phyloP scores from a whole-genome alignment of 1,140 invertebrate genomes.

The Ephestia elutella region DNA sequence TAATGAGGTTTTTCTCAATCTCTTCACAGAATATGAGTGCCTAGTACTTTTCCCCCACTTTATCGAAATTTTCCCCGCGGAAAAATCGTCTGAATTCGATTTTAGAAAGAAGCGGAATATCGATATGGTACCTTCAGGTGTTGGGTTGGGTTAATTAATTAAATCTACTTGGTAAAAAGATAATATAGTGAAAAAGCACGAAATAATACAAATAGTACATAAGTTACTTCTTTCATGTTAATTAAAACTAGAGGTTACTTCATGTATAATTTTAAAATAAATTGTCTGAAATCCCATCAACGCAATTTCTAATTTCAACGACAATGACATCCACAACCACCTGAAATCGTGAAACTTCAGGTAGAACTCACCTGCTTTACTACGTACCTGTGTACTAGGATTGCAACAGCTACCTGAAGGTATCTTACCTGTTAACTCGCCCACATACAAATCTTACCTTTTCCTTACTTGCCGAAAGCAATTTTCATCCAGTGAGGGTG shows the following conservation, averaged over 20 bases:
- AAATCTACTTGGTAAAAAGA: no score
- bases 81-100: constrained; percentile 11
- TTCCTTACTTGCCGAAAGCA: constrained; percentile 10
- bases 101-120: not conserved
- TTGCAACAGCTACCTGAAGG: constrained; percentile 30
- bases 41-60: constrained; percentile 45
- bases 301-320: not conserved
- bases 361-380: constrained; percentile 47
- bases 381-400: constrained; percentile 50
- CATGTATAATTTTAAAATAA: no score
- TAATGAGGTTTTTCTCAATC: constrained; percentile 7
- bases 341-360: constrained; percentile 27
- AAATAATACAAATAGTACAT: no score
- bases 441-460: constrained; percentile 8
- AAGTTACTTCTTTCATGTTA: no score
- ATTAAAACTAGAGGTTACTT: no score
- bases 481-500: not conserved
- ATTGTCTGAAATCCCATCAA: no score
- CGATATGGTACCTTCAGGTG: not conserved
- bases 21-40: constrained; percentile 22
- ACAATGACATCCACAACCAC: constrained; percentile 2
- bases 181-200: no score
- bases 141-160: no score
- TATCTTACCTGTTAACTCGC: constrained; percentile 32
- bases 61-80: constrained; percentile 37